Evolutionary conservation across 2,797 vertebrate species (phyloP).

Genomic region (Poeciliopsis presidionis): DNA sequence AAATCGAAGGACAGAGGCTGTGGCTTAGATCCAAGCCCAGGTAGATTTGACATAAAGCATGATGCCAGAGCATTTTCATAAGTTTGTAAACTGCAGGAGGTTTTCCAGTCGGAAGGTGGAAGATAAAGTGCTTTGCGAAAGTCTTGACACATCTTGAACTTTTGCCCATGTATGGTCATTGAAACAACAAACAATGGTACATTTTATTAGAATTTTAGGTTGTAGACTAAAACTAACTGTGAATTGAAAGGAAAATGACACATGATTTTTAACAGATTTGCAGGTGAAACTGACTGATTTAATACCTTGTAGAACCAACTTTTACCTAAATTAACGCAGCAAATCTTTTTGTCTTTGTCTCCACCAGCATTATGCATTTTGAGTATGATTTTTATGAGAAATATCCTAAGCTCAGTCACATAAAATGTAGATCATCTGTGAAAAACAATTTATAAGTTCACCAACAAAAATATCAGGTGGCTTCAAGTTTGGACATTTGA

Average conservation of each 20-base stretch:
- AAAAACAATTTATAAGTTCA: background rate
- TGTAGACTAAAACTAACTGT: background rate
- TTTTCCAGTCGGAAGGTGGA: background rate
- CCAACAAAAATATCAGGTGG: background rate
- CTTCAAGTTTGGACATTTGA: background rate
- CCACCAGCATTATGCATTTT: background rate
- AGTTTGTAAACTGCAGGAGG: background rate
- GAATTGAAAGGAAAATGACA: background rate
- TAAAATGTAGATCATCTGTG: background rate
- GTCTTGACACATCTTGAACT: background rate
- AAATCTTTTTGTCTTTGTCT: background rate
- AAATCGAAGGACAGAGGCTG: conserved; percentile 10
- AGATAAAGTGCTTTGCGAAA: background rate
- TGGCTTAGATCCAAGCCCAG: background rate
- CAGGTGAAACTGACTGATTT: background rate
- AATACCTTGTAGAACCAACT: background rate
- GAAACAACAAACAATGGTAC: background rate
- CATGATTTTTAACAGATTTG: background rate
- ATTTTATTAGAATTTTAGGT: background rate
- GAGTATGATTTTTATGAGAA: background rate
- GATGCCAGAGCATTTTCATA: background rate
- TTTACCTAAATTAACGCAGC: background rate
- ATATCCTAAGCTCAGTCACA: background rate
- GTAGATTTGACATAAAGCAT: background rate
- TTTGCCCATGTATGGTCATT: background rate